Evolutionary conservation across 2,888 invertebrate genomes (phyloP).

Genomic region (Xylota sylvarum): DNA sequence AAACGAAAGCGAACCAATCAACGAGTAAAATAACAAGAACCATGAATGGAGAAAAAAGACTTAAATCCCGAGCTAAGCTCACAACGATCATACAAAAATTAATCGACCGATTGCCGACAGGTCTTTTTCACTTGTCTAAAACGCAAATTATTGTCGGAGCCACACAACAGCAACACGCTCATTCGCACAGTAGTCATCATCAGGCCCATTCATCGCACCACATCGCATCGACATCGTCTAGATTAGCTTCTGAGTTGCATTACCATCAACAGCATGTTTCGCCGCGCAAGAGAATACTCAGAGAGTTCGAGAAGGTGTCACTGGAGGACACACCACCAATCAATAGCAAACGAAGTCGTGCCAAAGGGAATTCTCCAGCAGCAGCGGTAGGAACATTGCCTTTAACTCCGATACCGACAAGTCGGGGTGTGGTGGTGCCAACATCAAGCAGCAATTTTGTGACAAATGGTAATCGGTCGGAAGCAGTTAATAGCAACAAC

Average conservation of each 20-base stretch:
- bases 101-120: constrained; percentile 82
- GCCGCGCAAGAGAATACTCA: constrained; percentile 92
- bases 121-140: constrained; percentile 81
- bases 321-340: constrained; percentile 85
- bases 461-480: constrained; percentile 63
- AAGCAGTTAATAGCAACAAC: constrained; percentile 21
- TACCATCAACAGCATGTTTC: constrained; percentile 87
- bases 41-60: constrained; percentile 81
- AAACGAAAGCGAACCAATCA: constrained; percentile 46
- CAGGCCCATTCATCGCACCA: constrained; percentile 66
- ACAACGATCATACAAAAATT: constrained; percentile 84
- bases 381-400: constrained; percentile 69
- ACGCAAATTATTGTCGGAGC: constrained; percentile 76
- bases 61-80: constrained; percentile 83
- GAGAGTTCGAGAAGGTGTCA: constrained; percentile 92
- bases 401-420: constrained; percentile 56
- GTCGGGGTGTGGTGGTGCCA: constrained; percentile 41
- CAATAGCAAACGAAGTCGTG: constrained; percentile 87
- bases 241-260: constrained; percentile 82
- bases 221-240: constrained; percentile 78
- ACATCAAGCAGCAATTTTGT: constrained; percentile 67
- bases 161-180: constrained; percentile 58
- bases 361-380: constrained; percentile 81
- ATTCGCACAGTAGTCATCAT: constrained; percentile 81
- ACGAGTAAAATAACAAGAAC: constrained; percentile 65